Evolutionary conservation across 1,140 invertebrate genomes (phyloP), one percentile per base, ranked within the genome.

Genomic region (Physella acuta): DNA sequence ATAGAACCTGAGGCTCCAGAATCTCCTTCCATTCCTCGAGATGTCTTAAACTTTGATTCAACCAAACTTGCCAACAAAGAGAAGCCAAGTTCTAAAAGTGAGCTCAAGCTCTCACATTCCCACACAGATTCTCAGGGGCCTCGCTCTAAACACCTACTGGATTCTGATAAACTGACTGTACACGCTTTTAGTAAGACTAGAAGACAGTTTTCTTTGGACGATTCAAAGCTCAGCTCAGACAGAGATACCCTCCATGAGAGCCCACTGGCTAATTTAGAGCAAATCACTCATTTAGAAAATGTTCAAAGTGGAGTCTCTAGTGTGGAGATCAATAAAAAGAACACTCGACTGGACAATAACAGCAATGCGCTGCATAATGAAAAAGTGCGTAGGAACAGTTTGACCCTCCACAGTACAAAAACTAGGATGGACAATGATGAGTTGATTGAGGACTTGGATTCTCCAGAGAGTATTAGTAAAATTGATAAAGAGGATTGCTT

Each of bases 401-500:
- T 52, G 5, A 56, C 66, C 2, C 53, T 68, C 17, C 20, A 30
- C 26, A 49, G 26, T 37, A 68, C 65, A 58, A 37, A 20, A 2
- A 8, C 14, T 28, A 71, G 63, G n/a, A 30, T 20, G 16, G 33
- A 53, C 11, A 24, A 17, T 24, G 63, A 69, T 65, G 76, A 77
- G 14, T 73, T 73, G 68, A 67, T 82, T 30, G 79, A 79, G 55
- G 82, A 83, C n/a, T 70, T 83, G 20, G 81, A 82, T 52, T 81
- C 81, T 11, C 81, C 81, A 28, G 81, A 82, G 59, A 81, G 80
- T 70, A 78, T 82, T 36, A 76, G 72, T 37, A 75, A 80, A 44
- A 82, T 83, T 33, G 82, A 83, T 64, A 66, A 64, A 16, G 82
- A 83, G 51, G 82, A 83, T 66, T 82, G 79, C 70, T 83, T 83